Percentiles rank a stretch among this genome's conserved stretches.
These are phyloP conservation scores for Drosophila burlai DNA, from an alignment of 1,140 invertebrate species.

Conservation along the genomic window DNA sequence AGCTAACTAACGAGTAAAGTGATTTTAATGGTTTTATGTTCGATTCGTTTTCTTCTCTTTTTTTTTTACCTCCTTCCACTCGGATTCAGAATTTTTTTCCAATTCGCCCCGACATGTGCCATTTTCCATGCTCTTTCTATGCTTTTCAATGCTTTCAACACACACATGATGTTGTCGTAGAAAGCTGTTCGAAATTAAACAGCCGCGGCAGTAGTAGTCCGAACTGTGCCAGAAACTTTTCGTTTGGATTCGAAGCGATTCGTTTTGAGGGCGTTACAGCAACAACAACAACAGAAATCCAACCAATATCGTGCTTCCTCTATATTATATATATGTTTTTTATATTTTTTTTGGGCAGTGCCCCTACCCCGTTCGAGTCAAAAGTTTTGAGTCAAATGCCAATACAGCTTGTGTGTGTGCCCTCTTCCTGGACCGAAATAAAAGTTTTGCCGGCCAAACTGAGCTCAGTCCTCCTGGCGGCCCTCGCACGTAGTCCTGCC, in stretches of 20 bases:
- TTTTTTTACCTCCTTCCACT: conserved; percentile 5
- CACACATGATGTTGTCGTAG: conserved; percentile 53
- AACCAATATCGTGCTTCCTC: conserved; percentile 40
- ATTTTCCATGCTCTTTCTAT: conserved; percentile 39
- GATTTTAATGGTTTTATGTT: conserved; percentile 77
- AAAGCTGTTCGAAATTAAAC: conserved; percentile 80
- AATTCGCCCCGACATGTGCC: conserved; percentile 61
- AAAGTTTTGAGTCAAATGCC: conserved; percentile 82
- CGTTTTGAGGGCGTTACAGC: conserved; percentile 47
- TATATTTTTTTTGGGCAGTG: conserved; percentile 8
- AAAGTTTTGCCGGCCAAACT: conserved; percentile 46
- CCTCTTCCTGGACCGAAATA: conserved; percentile 36
- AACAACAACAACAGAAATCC: conserved; percentile 35
- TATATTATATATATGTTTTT: conserved; percentile 22
- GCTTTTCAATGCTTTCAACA: conserved; percentile 10
- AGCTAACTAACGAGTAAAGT: conserved; percentile 68
- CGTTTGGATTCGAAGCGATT: conserved; percentile 45
- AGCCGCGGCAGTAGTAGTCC: conserved; percentile 48
- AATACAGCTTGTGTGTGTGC: conserved; percentile 71
- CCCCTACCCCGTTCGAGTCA: conserved; percentile 35
- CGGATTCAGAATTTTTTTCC: background rate
- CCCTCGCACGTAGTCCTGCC: conserved; percentile 55
- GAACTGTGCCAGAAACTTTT: conserved; percentile 76
- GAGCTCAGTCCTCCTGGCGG: conserved; percentile 24
- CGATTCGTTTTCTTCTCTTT: conserved; percentile 22